phyloP scores from a whole-genome alignment of 2,888 invertebrate species.

The Napeogenes sylphis region DNA sequence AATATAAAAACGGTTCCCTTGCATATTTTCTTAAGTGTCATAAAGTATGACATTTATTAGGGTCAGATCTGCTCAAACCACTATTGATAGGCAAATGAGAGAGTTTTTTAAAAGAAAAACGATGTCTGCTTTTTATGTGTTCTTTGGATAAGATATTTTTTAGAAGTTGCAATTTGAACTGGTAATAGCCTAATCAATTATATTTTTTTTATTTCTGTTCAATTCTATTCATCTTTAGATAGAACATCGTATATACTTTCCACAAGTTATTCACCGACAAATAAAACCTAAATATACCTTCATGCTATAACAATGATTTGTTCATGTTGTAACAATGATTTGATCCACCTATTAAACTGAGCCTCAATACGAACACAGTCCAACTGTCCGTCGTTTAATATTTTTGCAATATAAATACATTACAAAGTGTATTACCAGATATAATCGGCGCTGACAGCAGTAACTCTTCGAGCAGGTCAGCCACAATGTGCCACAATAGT shows the following conservation, averaged over 20 bases:
- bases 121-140: constrained; percentile 78
- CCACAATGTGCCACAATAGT: constrained; percentile 59
- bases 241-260: too few relatives aligned
- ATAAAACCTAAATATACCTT: too few relatives aligned
- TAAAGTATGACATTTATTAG: constrained; percentile 78
- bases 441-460: constrained; percentile 64
- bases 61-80: constrained; percentile 77
- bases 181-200: constrained; percentile 46
- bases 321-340: too few relatives aligned
- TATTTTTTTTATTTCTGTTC: not conserved
- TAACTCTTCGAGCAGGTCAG: constrained; percentile 74
- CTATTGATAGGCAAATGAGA: constrained; percentile 79
- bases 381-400: too few relatives aligned
- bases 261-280: too few relatives aligned
- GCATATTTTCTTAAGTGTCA: constrained; percentile 76
- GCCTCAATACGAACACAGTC: too few relatives aligned
- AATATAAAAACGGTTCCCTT: constrained; percentile 76
- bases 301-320: too few relatives aligned
- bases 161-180: constrained; percentile 59
- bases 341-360: too few relatives aligned
- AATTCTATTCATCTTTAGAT: too few relatives aligned
- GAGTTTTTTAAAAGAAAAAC: constrained; percentile 78
- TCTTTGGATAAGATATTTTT: constrained; percentile 70
- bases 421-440: constrained; percentile 43
- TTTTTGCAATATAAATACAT: constrained; percentile 26